These are phyloP conservation scores for Melanotaenia maccullochi DNA, from an alignment of 2,797 vertebrate genomes.

Conservation along the genomic window DNA sequence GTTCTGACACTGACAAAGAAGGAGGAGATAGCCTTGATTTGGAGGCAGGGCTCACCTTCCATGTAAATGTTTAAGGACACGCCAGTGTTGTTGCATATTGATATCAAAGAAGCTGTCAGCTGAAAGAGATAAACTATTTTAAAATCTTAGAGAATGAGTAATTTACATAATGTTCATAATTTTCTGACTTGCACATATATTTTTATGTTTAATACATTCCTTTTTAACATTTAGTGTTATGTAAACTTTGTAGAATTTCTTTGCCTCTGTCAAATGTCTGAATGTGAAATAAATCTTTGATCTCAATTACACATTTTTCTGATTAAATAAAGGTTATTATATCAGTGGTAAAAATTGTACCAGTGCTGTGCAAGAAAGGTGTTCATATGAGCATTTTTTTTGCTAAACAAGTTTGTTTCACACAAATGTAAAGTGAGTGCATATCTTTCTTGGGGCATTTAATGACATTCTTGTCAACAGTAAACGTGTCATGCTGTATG, in stretches of 20 bases:
- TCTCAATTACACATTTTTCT: too few species aligned
- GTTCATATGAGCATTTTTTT: too few species aligned
- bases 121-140: slow-evolving; percentile 18
- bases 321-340: too few species aligned
- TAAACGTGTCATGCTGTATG: neutral
- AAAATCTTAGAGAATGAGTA: slow-evolving; percentile 6
- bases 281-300: too few species aligned
- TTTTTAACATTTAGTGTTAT: neutral
- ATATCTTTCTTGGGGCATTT: too few species aligned
- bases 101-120: slow-evolving; percentile 45
- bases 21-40: slow-evolving; percentile 38
- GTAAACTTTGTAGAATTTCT: too few species aligned
- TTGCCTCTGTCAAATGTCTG: too few species aligned
- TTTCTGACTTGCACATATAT: neutral
- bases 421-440: too few species aligned
- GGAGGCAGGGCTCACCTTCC: slow-evolving; percentile 22
- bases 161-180: neutral
- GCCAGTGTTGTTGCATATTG: slow-evolving; percentile 23
- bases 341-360: too few species aligned
- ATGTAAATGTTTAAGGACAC: slow-evolving; percentile 46
- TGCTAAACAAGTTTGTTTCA: too few species aligned
- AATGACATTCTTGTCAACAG: too few species aligned
- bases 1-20: slow-evolving; percentile 31
- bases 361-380: too few species aligned
- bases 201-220: neutral